These are phyloP conservation scores for Otolemur crassicaudatus DNA, from an alignment of 2,797 vertebrate genomes.

Conservation along the genomic window DNA sequence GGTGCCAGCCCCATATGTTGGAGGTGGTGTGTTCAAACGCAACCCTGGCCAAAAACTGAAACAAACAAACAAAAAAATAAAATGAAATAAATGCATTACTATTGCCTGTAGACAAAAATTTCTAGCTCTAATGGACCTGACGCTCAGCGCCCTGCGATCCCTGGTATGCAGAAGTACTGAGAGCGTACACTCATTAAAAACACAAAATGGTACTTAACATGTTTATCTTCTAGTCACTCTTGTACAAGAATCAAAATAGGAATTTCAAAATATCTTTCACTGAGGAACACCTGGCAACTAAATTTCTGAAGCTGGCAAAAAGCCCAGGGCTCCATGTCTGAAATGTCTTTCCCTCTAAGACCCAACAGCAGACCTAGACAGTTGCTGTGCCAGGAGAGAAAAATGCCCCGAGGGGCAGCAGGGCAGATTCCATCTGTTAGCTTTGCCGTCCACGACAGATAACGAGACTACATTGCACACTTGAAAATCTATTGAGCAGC, in stretches of 20 bases:
- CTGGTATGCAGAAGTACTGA: neutral
- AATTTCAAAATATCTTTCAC: conserved; percentile 49
- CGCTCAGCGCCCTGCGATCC: neutral
- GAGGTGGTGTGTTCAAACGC: too few species aligned
- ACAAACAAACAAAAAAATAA: too few species aligned
- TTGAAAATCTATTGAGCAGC: neutral
- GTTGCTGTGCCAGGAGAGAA: conserved; percentile 47
- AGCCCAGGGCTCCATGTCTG: conserved; percentile 55
- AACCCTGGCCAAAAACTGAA: too few species aligned
- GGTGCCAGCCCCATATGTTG: too few species aligned
- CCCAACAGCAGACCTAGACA: conserved; percentile 46
- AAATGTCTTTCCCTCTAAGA: conserved; percentile 57
- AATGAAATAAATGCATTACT: neutral
- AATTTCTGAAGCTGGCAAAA: conserved; percentile 61
- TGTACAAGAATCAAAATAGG: conserved; percentile 38
- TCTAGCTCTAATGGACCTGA: neutral
- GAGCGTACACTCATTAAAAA: neutral
- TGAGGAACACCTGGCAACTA: conserved; percentile 65
- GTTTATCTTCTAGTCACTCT: conserved; percentile 30
- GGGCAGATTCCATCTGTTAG: conserved; percentile 56
- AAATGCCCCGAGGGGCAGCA: neutral
- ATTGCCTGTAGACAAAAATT: neutral
- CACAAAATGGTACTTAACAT: neutral
- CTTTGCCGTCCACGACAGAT: neutral
- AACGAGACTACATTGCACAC: conserved; percentile 5